Percentiles rank a stretch among this genome's conserved stretches.
phyloP scores from a whole-genome alignment of 2,113 vertebrate genomes.

The Campylomormyrus numenius region DNA sequence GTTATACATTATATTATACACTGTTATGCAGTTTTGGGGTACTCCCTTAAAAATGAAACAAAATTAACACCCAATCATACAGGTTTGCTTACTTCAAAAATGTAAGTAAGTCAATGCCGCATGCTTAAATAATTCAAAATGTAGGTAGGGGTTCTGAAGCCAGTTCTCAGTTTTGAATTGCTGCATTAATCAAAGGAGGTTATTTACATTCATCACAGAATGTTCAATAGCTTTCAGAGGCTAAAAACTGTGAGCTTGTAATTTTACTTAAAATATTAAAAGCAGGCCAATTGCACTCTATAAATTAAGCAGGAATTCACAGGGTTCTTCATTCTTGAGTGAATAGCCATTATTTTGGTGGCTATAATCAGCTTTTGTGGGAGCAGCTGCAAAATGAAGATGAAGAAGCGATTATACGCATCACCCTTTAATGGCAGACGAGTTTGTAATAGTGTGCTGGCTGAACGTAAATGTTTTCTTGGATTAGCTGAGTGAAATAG shows the following conservation, averaged over 20 bases:
- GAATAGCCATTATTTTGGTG: neutral
- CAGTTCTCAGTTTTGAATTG: neutral
- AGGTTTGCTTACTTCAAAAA: neutral
- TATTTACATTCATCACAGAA: neutral
- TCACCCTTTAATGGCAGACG: neutral
- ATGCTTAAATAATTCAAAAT: neutral
- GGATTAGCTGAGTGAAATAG: neutral
- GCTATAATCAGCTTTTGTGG: neutral
- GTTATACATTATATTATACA: neutral
- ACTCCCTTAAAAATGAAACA: neutral
- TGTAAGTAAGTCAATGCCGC: neutral
- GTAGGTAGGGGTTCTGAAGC: neutral
- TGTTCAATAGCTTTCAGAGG: neutral
- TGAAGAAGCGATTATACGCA: neutral
- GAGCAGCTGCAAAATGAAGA: neutral
- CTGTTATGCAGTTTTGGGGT: neutral
- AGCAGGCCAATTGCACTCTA: neutral
- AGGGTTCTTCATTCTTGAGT: neutral
- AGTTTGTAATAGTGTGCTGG: neutral
- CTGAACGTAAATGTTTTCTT: neutral
- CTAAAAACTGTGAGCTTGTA: neutral
- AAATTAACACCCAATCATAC: neutral
- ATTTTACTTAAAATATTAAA: slow-evolving; percentile 3
- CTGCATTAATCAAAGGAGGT: neutral
- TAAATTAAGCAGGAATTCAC: neutral